A percentile compares a stretch with the other conserved stretches of the same genome.
Evolutionary conservation across 2,797 vertebrate species (phyloP).

Genomic region (Carapus acus): DNA sequence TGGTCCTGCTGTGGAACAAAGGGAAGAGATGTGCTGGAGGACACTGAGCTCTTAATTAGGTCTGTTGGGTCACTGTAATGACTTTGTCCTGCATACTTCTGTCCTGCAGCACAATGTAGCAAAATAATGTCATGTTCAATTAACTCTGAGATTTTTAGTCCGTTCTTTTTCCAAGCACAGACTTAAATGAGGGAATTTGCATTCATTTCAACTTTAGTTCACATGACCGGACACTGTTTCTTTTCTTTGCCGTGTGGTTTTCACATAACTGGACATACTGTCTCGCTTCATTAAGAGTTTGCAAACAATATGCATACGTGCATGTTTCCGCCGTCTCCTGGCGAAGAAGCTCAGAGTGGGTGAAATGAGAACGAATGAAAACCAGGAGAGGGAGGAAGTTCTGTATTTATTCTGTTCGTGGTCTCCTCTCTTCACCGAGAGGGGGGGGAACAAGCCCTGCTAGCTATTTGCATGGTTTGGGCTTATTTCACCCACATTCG

Average conservation of each 20-base stretch:
- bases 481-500: conserved; percentile 56
- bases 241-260: conserved; percentile 25
- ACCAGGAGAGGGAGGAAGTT: conserved; percentile 63
- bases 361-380: conserved; percentile 60
- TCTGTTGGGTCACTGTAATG: conserved; percentile 62
- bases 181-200: conserved; percentile 11
- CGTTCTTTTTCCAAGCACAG: conserved; percentile 11
- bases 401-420: conserved; percentile 65
- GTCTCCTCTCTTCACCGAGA: conserved; percentile 61
- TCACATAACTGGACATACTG: conserved; percentile 11
- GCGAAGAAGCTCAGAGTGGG: conserved; percentile 32
- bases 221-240: conserved; percentile 28
- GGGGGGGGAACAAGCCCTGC: conserved; percentile 54
- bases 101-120: conserved; percentile 42
- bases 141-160: conserved; percentile 23
- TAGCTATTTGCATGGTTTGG: conserved; percentile 49
- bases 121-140: conserved; percentile 42
- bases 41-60: conserved; percentile 62
- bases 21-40: conserved; percentile 53
- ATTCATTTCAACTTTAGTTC: conserved; percentile 21
- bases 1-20: conserved; percentile 59
- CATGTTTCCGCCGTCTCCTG: conserved; percentile 34
- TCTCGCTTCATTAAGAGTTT: conserved; percentile 17
- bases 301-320: conserved; percentile 17
- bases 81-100: conserved; percentile 49